Base-by-base conservation (phyloP, 2,113 vertebrate genomes). In the Pelobates fuscus region DNA sequence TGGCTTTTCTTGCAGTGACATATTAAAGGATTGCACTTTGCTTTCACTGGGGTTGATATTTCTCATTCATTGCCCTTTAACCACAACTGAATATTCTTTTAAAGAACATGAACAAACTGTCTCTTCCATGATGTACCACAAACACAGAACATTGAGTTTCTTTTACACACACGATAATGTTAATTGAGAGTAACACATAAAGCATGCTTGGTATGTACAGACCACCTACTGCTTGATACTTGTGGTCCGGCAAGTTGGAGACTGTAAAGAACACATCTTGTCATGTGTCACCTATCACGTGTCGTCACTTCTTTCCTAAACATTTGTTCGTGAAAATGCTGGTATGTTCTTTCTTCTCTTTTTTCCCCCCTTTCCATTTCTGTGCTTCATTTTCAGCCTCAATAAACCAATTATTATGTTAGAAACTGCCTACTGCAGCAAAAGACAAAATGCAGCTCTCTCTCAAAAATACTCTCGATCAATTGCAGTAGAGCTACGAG, bases 381-480 rank as follows among this genome's bases (percentile, higher is more conserved):
- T 10, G 32, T 37, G 32, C 1, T 37, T 37, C 32, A 37, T 37
- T 37, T 70, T 77, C 25, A 55, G 0, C 44, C 46, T 52, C 46
- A 67, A 67, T 67, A 67, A 67, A 67, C 64, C 43, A 49, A 44
- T 67, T 44, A 67, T 41, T 18, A 37, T 37, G 43, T 27, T 21
- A 68, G 12, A 23, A 27, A 21, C 18, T 6, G 1, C 21, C 66
- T 24, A 10, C 32, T 10, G 10, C 32, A 37, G 32, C 5, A n/a
- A 37, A 37, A 10, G 32, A 37, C 5, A 37, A 37, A 37, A 37
- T 37, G 32, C 32, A 37, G 32, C 32, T 37, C 32, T 5, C 32
- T 37, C 5, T 37, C 32, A 37, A 37, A n/a, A 37, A 37, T 37
- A 5, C 32, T 5, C 32, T 37, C 32, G 32, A 37, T 37, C 32